Conservation (phyloP, 2,888 invertebrate species). For the Dryococelus australis region DNA sequence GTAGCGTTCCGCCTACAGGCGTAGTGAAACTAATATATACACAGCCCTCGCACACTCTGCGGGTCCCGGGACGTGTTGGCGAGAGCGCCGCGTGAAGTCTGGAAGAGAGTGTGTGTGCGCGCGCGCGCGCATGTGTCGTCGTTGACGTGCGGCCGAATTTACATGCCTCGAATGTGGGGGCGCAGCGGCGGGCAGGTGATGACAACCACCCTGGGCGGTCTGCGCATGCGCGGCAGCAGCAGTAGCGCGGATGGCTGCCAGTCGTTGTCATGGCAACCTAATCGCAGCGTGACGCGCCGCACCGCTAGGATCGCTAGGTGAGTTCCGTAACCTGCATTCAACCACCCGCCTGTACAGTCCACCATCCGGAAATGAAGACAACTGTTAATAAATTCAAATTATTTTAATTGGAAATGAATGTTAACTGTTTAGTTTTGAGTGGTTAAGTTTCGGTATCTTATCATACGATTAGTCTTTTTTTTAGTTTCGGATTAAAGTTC, state of each 20-base stretch:
- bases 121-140: no score
- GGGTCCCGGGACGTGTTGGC: no score
- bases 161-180: background rate
- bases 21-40: no score
- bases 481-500: no score
- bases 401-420: no score
- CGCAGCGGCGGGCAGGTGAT: conserved; percentile 8
- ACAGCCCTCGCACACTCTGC: no score
- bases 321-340: background rate
- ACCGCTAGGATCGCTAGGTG: conserved; percentile 46
- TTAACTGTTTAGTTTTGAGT: no score
- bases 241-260: background rate
- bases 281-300: conserved; percentile 44
- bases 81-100: no score
- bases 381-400: no score
- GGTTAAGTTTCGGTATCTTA: no score
- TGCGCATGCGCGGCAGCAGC: conserved; percentile 33
- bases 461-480: no score
- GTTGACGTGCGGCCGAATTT: background rate
- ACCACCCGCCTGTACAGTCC: background rate
- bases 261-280: conserved; percentile 44
- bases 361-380: background rate
- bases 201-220: background rate
- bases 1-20: no score
- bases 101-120: background rate